Conservation (phyloP, 2,888 invertebrate species). For the Ischnus inquisitorius region DNA sequence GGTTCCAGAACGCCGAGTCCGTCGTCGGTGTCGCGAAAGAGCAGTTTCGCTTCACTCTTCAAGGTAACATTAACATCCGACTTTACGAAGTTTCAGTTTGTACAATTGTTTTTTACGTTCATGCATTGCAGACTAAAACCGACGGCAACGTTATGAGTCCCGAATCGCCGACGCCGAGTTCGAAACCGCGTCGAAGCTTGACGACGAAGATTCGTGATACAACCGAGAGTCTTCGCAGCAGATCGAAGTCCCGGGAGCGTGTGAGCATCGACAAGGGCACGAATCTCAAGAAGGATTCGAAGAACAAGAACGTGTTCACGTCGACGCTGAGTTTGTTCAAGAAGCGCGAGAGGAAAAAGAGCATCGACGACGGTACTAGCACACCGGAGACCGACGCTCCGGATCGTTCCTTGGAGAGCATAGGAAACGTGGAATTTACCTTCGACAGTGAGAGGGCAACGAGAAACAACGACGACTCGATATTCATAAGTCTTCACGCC, state of each 20-base stretch:
- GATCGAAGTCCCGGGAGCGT: conserved; percentile 84
- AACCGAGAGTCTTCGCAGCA: conserved; percentile 83
- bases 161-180: conserved; percentile 82
- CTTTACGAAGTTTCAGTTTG: too few species aligned
- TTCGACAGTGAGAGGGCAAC: conserved; percentile 77
- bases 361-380: conserved; percentile 77
- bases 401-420: conserved; percentile 76
- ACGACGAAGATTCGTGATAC: conserved; percentile 84
- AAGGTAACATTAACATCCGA: conserved; percentile 85
- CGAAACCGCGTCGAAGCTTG: conserved; percentile 82
- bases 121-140: conserved; percentile 76
- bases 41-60: conserved; percentile 93
- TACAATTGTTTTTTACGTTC: not conserved
- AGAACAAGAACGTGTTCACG: conserved; percentile 84
- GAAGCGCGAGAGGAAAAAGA: conserved; percentile 83
- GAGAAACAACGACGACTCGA: conserved; percentile 71
- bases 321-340: conserved; percentile 83
- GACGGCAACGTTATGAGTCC: conserved; percentile 82
- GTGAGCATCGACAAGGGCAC: conserved; percentile 76
- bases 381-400: conserved; percentile 67
- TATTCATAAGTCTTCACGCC: conserved; percentile 79
- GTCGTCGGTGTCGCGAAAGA: conserved; percentile 90
- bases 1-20: conserved; percentile 89
- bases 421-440: conserved; percentile 80
- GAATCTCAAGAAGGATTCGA: conserved; percentile 79